A percentile compares a stretch with the other conserved stretches of the same genome.
phyloP scores from a whole-genome alignment of 2,113 vertebrate species.

The Larimichthys crocea region DNA sequence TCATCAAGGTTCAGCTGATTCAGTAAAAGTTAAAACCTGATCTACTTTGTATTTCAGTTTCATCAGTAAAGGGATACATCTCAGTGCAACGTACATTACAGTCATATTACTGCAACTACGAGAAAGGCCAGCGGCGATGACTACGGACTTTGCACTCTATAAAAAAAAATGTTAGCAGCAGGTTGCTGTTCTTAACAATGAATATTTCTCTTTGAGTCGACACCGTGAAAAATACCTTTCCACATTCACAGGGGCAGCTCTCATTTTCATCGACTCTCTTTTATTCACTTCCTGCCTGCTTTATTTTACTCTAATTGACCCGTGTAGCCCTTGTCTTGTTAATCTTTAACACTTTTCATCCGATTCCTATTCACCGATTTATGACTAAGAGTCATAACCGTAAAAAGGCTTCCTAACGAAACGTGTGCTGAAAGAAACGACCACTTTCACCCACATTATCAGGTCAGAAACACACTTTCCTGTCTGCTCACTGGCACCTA shows the following conservation, averaged over 20 bases:
- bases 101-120: conserved; percentile 1
- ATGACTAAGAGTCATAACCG: conserved; percentile 47
- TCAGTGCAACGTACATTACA: neutral
- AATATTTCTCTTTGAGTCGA: conserved; percentile 44
- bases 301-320: conserved; percentile 60
- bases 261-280: conserved; percentile 48
- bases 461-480: conserved; percentile 55
- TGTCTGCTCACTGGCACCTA: conserved; percentile 34
- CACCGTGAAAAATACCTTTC: conserved; percentile 23
- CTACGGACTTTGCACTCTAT: conserved; percentile 5
- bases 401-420: conserved; percentile 38
- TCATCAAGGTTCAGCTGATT: neutral
- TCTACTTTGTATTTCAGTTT: neutral
- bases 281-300: conserved; percentile 51
- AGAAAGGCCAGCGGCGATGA: conserved; percentile 15
- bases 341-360: conserved; percentile 60
- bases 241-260: conserved; percentile 9
- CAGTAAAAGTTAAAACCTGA: conserved; percentile 6
- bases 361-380: conserved; percentile 57
- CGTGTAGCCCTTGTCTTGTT: conserved; percentile 48
- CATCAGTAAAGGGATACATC: conserved; percentile 2
- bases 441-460: conserved; percentile 49
- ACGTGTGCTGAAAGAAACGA: conserved; percentile 37
- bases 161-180: conserved; percentile 8
- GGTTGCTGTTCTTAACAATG: conserved; percentile 13